Base-by-base conservation (phyloP, 35 echinoderm and acorn worm species). In the Strongylocentrotus purpuratus region DNA sequence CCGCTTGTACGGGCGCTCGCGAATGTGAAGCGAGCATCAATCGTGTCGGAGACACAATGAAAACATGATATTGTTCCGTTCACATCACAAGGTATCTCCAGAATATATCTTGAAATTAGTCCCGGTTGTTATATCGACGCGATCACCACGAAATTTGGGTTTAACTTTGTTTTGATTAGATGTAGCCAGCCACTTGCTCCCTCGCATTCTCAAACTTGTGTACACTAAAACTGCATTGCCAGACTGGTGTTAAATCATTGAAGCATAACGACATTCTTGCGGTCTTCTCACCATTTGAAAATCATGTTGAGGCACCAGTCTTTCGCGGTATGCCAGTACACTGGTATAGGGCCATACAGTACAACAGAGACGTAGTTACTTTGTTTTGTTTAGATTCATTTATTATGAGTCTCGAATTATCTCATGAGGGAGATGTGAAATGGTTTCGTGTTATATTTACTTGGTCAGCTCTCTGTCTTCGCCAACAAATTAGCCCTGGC, bases 271-370 rank as follows among this genome's bases (percentile, higher is more conserved):
- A n/a, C 87, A n/a, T 46, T 18, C 18, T 89, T 10, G 13, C 33
- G 0, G 13, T 32, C 12, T 13, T 25, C 9, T 78, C 65, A 8
- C 3, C 2, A 89, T 9, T 8, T 2, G 14, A 41, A n/a, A 41
- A 89, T 31, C 32, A 41, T 89, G 87, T 89, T 46, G 87, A 89
- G 13, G 87, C 46, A 93, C 91, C 91, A 93, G 91, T 93, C 91
- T 93, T 13, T 45, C 91, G 91, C 20, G 91, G 91, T 22, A 93
- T 93, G 91, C 31, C 9, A 18, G n/a, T 32, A 93, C 15, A 33
- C 31, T 50, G 2, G 31, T 47, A 35, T 11, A 4, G 50, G 47
- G 45, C 48, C 48, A 93, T 93, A 14, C 91, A 58, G 14, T 55
- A 93, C 45, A 93, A 58, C 91, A 93, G 18, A 28, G n/a, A 93